Evolutionary conservation across 2,113 vertebrate species (phyloP), one percentile per base, ranked within the genome.

Genomic region (Morone saxatilis): DNA sequence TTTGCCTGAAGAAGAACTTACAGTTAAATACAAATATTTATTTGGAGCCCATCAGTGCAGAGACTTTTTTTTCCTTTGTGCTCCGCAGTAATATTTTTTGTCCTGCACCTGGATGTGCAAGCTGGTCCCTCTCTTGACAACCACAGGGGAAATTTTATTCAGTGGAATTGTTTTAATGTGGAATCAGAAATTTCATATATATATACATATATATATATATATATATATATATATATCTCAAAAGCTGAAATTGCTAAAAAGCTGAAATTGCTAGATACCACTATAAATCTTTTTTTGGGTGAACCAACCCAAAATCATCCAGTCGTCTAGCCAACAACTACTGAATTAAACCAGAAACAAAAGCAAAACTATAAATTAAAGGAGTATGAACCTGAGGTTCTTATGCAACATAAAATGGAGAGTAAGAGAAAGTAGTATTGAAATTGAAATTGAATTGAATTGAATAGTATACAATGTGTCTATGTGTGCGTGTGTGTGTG

Each of bases 401-500:
- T n/a, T 22, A 2, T 40, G 31, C 19, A 56, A 41, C 12, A 0
- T 14, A 38, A 13, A 51, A 51, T 38, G 12, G 7, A 43, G 19
- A 66, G 17, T 7, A 6, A 2, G 41, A 12, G 20, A 65, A 41
- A 12, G 31, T 4, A 20, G 22, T 25, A 25, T 25, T 25, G 25
- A 25, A 25, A 25, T 25, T 25, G 25, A 25, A 25, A 25, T 25
- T 25, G 25, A 25, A 25, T 25, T 25, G 25, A 25, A 25, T 25
- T 25, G 25, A 25, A 25, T 25, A 25, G 25, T 31, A 1, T 48
- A 16, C 31, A 17, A 12, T 57, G 12, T 57, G 56, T 57, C 38
- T 65, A 60, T 65, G 60, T 71, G 71, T 47, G 7, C 22, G 68
- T 51, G 68, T 53, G 68, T 54, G 25, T 47, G 43, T 61, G 56